phyloP scores from a whole-genome alignment of 2,888 invertebrate genomes.

The Drosophila mettleri region DNA sequence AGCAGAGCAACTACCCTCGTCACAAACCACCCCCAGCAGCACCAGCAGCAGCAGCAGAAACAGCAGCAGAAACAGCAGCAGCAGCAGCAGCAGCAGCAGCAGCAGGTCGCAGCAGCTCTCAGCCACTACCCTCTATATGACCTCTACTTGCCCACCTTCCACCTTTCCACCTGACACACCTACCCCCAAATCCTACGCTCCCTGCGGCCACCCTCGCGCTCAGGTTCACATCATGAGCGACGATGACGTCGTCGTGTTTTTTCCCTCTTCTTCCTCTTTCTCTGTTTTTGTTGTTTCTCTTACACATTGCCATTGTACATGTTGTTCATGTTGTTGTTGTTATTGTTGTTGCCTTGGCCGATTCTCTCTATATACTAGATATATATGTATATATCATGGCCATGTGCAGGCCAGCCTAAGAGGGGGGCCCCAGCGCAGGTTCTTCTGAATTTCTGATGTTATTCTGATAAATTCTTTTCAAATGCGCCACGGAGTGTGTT shows the following conservation, averaged over 20 bases:
- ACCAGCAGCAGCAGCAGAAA: conserved; percentile 40
- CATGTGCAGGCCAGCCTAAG: conserved; percentile 27
- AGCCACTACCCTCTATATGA: conserved; percentile 70
- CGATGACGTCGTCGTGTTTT: conserved; percentile 60
- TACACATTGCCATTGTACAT: conserved; percentile 23
- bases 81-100: conserved; percentile 28
- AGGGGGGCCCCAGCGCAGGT: conserved; percentile 45
- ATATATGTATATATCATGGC: conserved; percentile 51
- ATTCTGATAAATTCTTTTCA: conserved; percentile 80
- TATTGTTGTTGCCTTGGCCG: conserved; percentile 78
- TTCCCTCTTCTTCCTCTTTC: conserved; percentile 20
- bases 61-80: conserved; percentile 45
- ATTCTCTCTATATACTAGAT: conserved; percentile 53
- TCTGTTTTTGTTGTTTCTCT: conserved; percentile 17
- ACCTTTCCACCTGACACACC: conserved; percentile 45
- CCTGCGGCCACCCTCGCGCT: conserved; percentile 21
- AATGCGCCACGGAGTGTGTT: conserved; percentile 25
- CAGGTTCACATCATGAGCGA: conserved; percentile 62
- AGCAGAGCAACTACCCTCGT: conserved; percentile 43
- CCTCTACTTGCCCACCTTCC: conserved; percentile 59
- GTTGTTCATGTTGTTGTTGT: conserved; percentile 12
- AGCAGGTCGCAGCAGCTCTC: conserved; percentile 58
- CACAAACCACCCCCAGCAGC: conserved; percentile 55
- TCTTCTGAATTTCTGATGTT: conserved; percentile 83
- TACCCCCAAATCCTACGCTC: background rate